These are phyloP conservation scores for Coptodon rendalli DNA, from an alignment of 2,113 vertebrate genomes.

Conservation along the genomic window DNA sequence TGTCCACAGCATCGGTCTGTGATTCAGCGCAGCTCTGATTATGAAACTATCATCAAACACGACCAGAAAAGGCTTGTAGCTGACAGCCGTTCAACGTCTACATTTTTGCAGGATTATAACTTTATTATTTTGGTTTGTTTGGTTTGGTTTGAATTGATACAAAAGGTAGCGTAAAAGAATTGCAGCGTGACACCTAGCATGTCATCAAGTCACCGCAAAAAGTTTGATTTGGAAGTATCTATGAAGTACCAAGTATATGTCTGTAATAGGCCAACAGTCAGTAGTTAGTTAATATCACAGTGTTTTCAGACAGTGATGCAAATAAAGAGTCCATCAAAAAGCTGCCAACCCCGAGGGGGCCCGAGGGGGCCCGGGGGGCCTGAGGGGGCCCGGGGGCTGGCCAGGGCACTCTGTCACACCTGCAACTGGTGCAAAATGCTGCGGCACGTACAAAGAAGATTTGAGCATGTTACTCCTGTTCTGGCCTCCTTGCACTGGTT, in stretches of 20 bases:
- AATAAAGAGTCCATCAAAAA: background rate
- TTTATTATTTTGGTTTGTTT: background rate
- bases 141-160: accelerated
- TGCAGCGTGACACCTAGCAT: accelerated
- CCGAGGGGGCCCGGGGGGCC: accelerated
- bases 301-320: background rate
- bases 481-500: background rate
- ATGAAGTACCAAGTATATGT: background rate
- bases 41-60: background rate
- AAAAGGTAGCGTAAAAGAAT: background rate
- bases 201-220: background rate
- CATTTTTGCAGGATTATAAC: background rate
- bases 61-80: background rate
- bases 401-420: background rate
- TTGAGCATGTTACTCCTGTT: background rate
- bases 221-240: accelerated
- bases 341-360: background rate
- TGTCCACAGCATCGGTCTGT: background rate
- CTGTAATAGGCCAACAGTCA: background rate
- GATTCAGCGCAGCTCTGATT: background rate
- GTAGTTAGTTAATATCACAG: background rate
- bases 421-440: background rate
- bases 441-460: accelerated
- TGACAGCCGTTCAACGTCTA: background rate
- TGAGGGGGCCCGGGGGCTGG: background rate